A percentile compares a stretch with the other conserved stretches of the same genome.
phyloP scores from a whole-genome alignment of 2,113 vertebrate genomes.

The Lathamus discolor region DNA sequence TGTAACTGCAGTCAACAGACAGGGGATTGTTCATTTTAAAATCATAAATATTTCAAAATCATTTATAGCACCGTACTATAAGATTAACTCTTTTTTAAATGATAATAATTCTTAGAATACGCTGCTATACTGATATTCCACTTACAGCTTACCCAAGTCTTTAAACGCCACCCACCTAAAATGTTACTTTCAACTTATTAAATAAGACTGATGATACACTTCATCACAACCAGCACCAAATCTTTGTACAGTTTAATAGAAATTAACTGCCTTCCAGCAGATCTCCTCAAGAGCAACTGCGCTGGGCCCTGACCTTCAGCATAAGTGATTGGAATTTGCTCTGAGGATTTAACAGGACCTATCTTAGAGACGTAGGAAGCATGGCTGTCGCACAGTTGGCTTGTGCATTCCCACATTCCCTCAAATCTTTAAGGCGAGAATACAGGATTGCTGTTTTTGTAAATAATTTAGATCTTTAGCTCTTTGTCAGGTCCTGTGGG shows the following conservation, averaged over 20 bases:
- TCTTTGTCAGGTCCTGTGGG: not conserved
- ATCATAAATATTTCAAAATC: not conserved
- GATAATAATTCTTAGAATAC: not conserved
- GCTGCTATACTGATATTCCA: not conserved
- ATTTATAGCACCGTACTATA: not conserved
- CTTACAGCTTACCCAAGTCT: not conserved
- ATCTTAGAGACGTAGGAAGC: not conserved
- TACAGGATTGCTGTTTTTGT: not conserved
- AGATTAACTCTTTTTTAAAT: not conserved
- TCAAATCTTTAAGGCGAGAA: not conserved
- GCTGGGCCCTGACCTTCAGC: not conserved
- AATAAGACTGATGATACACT: not conserved
- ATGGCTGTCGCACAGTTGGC: not conserved
- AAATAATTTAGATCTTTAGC: constrained; percentile 28
- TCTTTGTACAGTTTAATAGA: not conserved
- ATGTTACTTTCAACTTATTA: not conserved
- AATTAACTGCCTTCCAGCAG: not conserved
- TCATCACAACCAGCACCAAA: not conserved
- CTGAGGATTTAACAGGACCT: not conserved
- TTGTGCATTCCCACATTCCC: not conserved
- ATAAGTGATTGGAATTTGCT: not conserved
- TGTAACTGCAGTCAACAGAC: not conserved
- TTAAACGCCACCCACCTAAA: not conserved
- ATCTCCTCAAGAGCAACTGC: not conserved
- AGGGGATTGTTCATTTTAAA: not conserved